phyloP scores from a whole-genome alignment of 2,797 vertebrate genomes.

The Rhinogobio ventralis region DNA sequence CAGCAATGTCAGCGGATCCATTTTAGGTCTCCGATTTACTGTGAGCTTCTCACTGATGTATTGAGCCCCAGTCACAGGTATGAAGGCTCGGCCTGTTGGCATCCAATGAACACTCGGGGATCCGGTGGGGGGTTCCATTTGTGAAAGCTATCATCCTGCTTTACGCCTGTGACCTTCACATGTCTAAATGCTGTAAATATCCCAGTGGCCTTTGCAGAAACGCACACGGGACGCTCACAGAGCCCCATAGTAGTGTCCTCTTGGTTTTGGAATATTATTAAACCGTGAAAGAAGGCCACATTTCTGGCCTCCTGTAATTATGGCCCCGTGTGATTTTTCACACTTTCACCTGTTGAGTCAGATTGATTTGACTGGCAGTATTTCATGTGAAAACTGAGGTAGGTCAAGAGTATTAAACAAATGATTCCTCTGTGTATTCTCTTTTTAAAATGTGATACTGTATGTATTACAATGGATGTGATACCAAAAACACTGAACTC shows the following conservation, averaged over 20 bases:
- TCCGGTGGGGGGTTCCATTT: constrained; percentile 69
- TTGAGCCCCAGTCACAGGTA: constrained; percentile 47
- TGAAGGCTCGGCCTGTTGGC: constrained; percentile 31
- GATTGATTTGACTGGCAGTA: constrained; percentile 33
- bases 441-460: constrained; percentile 51
- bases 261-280: constrained; percentile 10
- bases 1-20: constrained; percentile 67
- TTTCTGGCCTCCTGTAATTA: constrained; percentile 11
- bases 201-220: constrained; percentile 60
- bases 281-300: constrained; percentile 36
- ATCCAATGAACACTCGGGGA: constrained; percentile 35
- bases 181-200: constrained; percentile 83
- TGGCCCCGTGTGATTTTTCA: constrained; percentile 33
- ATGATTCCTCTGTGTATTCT: constrained; percentile 21
- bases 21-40: constrained; percentile 54
- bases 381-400: constrained; percentile 18
- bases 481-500: constrained; percentile 26
- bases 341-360: constrained; percentile 21
- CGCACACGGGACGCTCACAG: constrained; percentile 38
- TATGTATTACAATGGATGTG: constrained; percentile 23
- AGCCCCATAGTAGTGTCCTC: background rate
- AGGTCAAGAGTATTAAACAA: constrained; percentile 31
- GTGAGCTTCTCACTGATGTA: constrained; percentile 50
- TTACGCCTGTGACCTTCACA: constrained; percentile 79
- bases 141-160: constrained; percentile 80